Conservation (phyloP, 2,113 vertebrate genomes). For the Oreotrochilus melanogaster region DNA sequence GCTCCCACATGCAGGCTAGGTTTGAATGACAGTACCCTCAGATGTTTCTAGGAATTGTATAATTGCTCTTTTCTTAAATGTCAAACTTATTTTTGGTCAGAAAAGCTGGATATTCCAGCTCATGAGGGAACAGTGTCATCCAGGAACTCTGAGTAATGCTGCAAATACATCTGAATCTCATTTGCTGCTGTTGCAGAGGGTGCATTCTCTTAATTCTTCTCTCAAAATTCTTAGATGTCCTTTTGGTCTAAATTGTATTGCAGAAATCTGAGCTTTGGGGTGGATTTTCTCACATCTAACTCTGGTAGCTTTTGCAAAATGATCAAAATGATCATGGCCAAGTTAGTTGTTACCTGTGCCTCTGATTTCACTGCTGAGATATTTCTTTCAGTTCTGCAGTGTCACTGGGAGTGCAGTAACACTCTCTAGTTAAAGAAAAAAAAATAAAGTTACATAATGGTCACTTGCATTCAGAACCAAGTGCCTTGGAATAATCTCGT, state of each 20-base stretch:
- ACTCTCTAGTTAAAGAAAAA: background rate
- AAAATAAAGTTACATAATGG: background rate
- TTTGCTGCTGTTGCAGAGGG: background rate
- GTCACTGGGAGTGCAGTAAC: background rate
- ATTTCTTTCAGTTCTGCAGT: background rate
- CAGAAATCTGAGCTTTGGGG: background rate
- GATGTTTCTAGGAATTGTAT: background rate
- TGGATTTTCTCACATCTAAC: background rate
- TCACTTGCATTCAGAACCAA: background rate
- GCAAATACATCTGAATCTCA: background rate
- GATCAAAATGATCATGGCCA: rapidly evolving
- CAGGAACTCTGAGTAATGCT: background rate
- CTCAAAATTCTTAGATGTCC: background rate
- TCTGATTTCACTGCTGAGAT: background rate
- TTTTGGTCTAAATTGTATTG: background rate
- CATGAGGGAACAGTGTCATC: background rate
- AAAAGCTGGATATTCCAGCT: background rate
- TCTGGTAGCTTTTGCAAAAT: background rate
- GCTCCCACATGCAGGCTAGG: rapidly evolving
- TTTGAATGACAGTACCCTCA: background rate
- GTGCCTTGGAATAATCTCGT: background rate
- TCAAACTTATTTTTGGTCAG: background rate
- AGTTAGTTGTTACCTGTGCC: background rate
- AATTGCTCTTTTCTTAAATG: background rate
- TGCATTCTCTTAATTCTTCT: background rate